Conservation (phyloP, 2,113 vertebrate genomes). For the Aspiorhynchus laticeps region DNA sequence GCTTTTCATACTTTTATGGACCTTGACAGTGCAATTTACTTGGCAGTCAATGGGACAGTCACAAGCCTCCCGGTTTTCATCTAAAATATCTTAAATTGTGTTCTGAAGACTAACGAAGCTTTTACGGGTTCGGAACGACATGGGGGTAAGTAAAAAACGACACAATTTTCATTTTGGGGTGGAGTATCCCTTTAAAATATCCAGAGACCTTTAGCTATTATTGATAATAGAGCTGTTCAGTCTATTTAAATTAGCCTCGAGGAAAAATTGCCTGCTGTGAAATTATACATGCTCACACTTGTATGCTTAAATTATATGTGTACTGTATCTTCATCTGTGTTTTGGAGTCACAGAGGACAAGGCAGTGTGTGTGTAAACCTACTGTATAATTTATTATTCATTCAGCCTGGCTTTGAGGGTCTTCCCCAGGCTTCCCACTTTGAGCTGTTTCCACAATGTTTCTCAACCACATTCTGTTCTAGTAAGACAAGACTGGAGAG, state of each 20-base stretch:
- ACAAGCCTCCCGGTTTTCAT: no score
- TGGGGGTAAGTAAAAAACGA: no score
- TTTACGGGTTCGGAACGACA: no score
- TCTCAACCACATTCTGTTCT: background rate
- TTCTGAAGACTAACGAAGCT: no score
- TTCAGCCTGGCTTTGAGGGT: background rate
- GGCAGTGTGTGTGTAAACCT: slow-evolving; percentile 25
- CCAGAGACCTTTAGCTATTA: background rate
- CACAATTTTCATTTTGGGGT: no score
- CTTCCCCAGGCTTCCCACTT: background rate
- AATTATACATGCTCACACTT: background rate
- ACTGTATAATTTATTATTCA: slow-evolving; percentile 26
- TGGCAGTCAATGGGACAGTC: no score
- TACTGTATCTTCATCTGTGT: background rate
- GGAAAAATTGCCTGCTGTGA: background rate
- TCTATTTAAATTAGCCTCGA: background rate
- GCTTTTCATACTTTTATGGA: no score
- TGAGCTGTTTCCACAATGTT: slow-evolving; percentile 13
- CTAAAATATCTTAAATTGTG: no score
- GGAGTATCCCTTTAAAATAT: no score
- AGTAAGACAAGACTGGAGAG: slow-evolving; percentile 14
- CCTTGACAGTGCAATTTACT: no score
- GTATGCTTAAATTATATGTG: background rate
- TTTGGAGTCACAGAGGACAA: background rate
- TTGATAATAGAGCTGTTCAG: background rate